Base-by-base conservation (phyloP, 2,797 vertebrate species). In the Onychomys leucogaster region DNA sequence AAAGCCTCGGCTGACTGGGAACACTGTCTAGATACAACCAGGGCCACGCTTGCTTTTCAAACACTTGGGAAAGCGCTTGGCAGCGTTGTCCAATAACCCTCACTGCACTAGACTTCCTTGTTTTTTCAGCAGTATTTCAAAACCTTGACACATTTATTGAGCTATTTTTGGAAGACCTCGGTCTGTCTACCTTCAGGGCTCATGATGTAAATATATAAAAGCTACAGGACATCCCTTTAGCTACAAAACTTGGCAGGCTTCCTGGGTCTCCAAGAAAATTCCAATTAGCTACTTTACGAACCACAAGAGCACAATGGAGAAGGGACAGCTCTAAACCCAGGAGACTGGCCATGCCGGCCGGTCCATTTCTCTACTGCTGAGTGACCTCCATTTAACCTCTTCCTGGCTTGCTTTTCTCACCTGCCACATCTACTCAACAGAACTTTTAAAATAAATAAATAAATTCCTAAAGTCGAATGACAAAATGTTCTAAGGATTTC, bases 81-180 rank as follows among this genome's bases (percentile, higher is more conserved):
- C 93, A 96, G 75, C 77, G 49, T 86, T 94, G 85, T 57, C 76
- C 76, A 95, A 67, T 75, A 94, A 96, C 91, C 89, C 57, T 77
- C 94, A 82, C 5, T 88, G 73, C 89, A 85, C 80, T 78, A 82
- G 76, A 91, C 73, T 91, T 97, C 88, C 88, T 91, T 94, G 84
- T 92, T 94, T 97, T 94, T 91, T 94, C 95, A 96, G 76, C 5
- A 96, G 71, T 95, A 96, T 94, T 95, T 97, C 92, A 97, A 97
- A 97, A 97, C 59, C 85, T 77, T 97, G 78, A 97, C 95, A 97
- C 75, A 96, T 95, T 97, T 95, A 98, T 34, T 87, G 86, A 94
- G 96, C 94, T 97, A 97, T 93, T 96, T 95, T 96, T 96, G 89
- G 95, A 95, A 97, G 88, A 94, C 81, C n/a, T 89, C 52, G 25